Evolutionary conservation across 2,797 vertebrate genomes (phyloP), one percentile per base, ranked within the genome.

Genomic region (Premnoplex brunnescens): DNA sequence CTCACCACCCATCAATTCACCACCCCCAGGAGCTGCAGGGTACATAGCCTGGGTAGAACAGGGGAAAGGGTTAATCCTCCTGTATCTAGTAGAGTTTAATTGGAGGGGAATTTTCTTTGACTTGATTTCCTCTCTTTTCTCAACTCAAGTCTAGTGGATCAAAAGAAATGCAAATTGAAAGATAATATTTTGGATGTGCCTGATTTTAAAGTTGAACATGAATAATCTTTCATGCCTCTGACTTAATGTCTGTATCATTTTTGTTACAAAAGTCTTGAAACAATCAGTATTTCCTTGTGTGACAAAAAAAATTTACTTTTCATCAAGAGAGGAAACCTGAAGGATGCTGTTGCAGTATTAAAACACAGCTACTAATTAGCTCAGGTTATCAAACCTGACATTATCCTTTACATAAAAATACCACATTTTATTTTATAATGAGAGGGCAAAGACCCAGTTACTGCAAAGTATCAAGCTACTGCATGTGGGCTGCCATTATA

Each of bases 61-160:
- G 28, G 36, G 28, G 41, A 90, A 37, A 88, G 23, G 76, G 82
- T 94, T 88, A 81, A 88, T 89, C 46, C 37, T 73, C 19, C 73
- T 69, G 12, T 41, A 19, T 37, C 62, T 59, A 15, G 26, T 59
- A 72, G 51, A 79, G 79, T 96, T 96, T 96, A 96, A 88, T 89
- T 95, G 59, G 63, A 69, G 72, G 41, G 30, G 87, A 94, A 76
- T 39, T 43, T 34, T 60, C 89, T 96, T 80, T 80, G 49, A 75
- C 88, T 95, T 95, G 86, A 93, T 95, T 91, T 96, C 55, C 54
- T 93, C 51, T 80, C 72, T 90, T 92, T 36, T 85, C 74, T 93
- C 73, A 68, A 19, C n/a, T 67, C 44, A 89, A 94, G 76, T 54
- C 83, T 93, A 78, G 58, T 66, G 74, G 85, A 94, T 95, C 74